A percentile compares a stretch with the other conserved stretches of the same genome.
These are phyloP conservation scores for Drosophila ironensis DNA, from an alignment of 1,140 invertebrate species.

Conservation along the genomic window DNA sequence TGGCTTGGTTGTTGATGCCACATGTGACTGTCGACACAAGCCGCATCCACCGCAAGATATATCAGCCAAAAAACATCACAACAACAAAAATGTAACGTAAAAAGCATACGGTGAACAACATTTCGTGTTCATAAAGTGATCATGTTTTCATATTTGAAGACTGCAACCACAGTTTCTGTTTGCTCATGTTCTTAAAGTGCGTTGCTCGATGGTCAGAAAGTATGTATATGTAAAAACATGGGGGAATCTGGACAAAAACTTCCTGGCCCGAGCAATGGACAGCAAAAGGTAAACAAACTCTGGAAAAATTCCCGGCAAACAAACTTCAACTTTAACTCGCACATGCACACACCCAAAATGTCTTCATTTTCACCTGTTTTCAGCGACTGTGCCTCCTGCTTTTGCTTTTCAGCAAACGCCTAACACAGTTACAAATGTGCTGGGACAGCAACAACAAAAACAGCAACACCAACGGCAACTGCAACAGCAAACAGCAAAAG, in stretches of 20 bases:
- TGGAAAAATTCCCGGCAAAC: slow-evolving; percentile 39
- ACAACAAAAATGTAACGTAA: neutral
- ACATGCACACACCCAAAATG: slow-evolving; percentile 41
- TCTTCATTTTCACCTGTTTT: slow-evolving; percentile 56
- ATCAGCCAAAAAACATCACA: slow-evolving; percentile 2
- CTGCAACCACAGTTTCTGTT: slow-evolving; percentile 34
- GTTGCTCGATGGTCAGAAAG: slow-evolving; percentile 33
- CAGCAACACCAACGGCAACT: slow-evolving; percentile 26
- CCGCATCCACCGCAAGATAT: slow-evolving; percentile 43
- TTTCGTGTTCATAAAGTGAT: slow-evolving; percentile 69
- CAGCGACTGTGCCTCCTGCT: slow-evolving; percentile 13
- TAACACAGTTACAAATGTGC: slow-evolving; percentile 50
- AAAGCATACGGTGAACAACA: slow-evolving; percentile 5
- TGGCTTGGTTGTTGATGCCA: slow-evolving; percentile 34
- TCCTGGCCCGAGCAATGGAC: neutral
- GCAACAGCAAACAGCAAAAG: slow-evolving; percentile 22
- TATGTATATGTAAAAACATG: neutral
- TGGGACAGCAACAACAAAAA: too few species aligned
- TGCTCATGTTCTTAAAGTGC: slow-evolving; percentile 51
- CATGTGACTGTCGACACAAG: slow-evolving; percentile 6
- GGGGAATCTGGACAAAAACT: slow-evolving; percentile 13
- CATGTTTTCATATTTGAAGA: slow-evolving; percentile 64
- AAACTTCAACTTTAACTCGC: slow-evolving; percentile 48
- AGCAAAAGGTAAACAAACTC: slow-evolving; percentile 54
- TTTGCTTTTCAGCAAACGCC: slow-evolving; percentile 39